Evolutionary conservation across 2,888 invertebrate genomes (phyloP).

Genomic region (Perithous albicinctus): DNA sequence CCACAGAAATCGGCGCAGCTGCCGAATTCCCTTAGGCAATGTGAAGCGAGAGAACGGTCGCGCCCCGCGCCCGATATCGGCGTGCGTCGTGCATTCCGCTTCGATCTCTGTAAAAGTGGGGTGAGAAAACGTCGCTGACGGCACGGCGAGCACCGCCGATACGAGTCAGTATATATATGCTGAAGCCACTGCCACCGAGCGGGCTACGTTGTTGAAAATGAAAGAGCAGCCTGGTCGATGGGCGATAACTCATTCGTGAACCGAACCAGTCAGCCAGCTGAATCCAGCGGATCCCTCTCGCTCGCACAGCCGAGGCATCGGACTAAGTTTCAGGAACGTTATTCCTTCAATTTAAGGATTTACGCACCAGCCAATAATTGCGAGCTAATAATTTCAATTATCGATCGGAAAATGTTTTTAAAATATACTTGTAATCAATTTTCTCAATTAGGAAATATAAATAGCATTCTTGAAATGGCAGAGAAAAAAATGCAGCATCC

Average conservation of each 20-base stretch:
- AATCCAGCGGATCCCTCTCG: slow-evolving; percentile 77
- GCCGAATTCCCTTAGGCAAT: slow-evolving; percentile 60
- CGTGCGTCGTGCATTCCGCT: slow-evolving; percentile 57
- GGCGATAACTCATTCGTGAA: slow-evolving; percentile 85
- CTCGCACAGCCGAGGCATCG: slow-evolving; percentile 30
- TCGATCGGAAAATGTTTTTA: not conserved
- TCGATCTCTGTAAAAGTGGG: slow-evolving; percentile 69
- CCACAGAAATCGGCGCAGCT: slow-evolving; percentile 67
- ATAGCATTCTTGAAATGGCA: too few relatives aligned
- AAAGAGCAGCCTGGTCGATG: slow-evolving; percentile 83
- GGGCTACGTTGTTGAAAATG: slow-evolving; percentile 82
- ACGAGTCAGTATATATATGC: slow-evolving; percentile 46
- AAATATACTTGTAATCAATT: too few relatives aligned
- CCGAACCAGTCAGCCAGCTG: slow-evolving; percentile 84
- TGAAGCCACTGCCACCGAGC: slow-evolving; percentile 78
- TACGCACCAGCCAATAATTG: slow-evolving; percentile 41
- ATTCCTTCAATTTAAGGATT: slow-evolving; percentile 44
- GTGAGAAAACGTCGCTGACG: slow-evolving; percentile 79
- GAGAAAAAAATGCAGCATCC: too few relatives aligned
- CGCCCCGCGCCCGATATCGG: slow-evolving; percentile 58
- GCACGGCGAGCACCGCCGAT: slow-evolving; percentile 71
- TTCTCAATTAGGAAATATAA: too few relatives aligned
- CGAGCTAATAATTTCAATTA: slow-evolving; percentile 2
- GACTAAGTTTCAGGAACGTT: slow-evolving; percentile 51
- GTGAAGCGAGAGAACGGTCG: slow-evolving; percentile 58